Percentiles rank a stretch among this genome's conserved stretches.
Conservation (phyloP, 1,140 invertebrate genomes). For the Anastrepha ludens region DNA sequence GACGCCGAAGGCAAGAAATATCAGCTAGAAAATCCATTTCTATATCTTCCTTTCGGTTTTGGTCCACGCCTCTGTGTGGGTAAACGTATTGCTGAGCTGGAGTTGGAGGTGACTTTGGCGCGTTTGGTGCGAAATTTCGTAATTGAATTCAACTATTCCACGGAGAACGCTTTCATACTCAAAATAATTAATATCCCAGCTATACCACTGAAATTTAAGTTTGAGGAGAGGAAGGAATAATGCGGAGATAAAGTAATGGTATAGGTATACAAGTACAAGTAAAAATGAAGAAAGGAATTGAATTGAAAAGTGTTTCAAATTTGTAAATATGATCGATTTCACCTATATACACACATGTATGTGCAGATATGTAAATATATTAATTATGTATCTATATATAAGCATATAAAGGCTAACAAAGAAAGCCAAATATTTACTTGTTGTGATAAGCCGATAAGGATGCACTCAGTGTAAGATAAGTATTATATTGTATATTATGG, state of each 20-base stretch:
- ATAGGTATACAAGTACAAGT: too few relatives aligned
- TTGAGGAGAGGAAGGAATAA: conserved; percentile 58
- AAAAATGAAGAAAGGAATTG: too few relatives aligned
- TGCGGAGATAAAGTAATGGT: neutral
- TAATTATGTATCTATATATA: too few relatives aligned
- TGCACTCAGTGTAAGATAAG: neutral
- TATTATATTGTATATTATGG: too few relatives aligned
- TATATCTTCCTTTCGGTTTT: conserved; percentile 80
- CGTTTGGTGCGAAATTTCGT: conserved; percentile 55
- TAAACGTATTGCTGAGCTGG: conserved; percentile 83
- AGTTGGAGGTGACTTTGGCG: conserved; percentile 76
- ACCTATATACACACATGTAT: too few relatives aligned
- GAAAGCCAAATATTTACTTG: neutral
- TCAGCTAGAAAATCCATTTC: conserved; percentile 76
- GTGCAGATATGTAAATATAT: too few relatives aligned
- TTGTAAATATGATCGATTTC: too few relatives aligned
- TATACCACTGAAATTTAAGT: conserved; percentile 60
- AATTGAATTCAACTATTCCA: conserved; percentile 55
- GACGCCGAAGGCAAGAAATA: conserved; percentile 52
- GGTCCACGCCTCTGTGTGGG: conserved; percentile 78
- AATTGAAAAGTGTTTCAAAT: too few relatives aligned
- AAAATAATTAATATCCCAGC: neutral
- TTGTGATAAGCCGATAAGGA: neutral
- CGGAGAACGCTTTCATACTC: conserved; percentile 54
- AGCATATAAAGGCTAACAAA: neutral